Base-by-base conservation (phyloP, 2,888 invertebrate species). In the Caenorhabditis macrosperma region DNA sequence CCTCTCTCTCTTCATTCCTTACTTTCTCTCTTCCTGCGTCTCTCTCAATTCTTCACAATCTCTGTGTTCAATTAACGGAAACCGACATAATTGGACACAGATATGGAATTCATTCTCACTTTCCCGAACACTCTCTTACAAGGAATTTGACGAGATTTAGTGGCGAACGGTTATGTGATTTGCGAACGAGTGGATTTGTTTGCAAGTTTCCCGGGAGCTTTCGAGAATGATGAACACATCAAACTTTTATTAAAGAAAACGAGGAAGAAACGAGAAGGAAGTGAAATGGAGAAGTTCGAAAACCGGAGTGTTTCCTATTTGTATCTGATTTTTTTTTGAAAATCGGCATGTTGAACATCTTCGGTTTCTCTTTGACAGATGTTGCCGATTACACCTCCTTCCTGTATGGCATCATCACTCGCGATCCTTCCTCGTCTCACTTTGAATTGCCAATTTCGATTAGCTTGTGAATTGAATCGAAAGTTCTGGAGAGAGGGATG, bases 1-100 rank as follows among this genome's bases (percentile, higher is more conserved):
- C 26, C 30, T 69, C 54, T 60, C 54, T 61, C 20, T 28, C 24
- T n/a, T n/a, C n/a, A n/a, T n/a, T n/a, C n/a, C n/a, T n/a, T n/a
- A n/a, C n/a, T n/a, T n/a, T n/a, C 30, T 46, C 55, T 55, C 55
- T 30, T 57, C 26, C 38, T 38, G 12, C 12, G 38, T 15, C 26
- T 22, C 26, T 50, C 50, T 26, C 20, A 26, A 26, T 15, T 12
- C 38, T 50, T 50, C 35, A 48, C 35, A 38, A 57, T 66, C 30
- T 20, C 54, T 66, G 30, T 28, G 46, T 26, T 50, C 69, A 60
- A 69, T 69, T 69, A 69, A 69, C 69, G 69, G 69, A 69, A 69
- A 61, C 69, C 69, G 69, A 63, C 71, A 71, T 71, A 63, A 71
- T 71, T 71, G 61, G 61, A 71, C 69, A 71, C 61, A 71, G 63